Evolutionary conservation across 1,140 invertebrate genomes (phyloP), one percentile per base, ranked within the genome.

Genomic region (Lithobius niger): DNA sequence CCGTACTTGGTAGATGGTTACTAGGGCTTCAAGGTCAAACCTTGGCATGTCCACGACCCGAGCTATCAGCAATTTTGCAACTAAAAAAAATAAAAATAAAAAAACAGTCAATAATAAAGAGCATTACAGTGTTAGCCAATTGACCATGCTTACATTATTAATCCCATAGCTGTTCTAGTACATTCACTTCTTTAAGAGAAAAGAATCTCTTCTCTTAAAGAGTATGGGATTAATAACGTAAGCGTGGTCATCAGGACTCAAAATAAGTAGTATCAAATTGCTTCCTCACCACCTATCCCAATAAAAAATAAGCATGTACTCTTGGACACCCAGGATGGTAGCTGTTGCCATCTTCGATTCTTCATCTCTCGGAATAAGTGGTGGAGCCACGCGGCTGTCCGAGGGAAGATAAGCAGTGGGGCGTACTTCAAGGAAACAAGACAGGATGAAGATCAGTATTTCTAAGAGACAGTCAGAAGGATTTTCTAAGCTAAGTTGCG

Each of bases 1-100:
- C 42, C 21, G 18, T 10, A 53, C 43, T 24, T 53, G 52, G 22
- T 16, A 53, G 16, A 73, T 63, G 1, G 72, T 75, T 27, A 75
- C 61, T 19, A 67, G 62, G 42, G 62, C 60, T 10, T 67, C 65
- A 13, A 68, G 65, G 43, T 67, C 63, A 58, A 67, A 74, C 26
- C 59, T 61, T 3, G 67, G 65, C 16, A 67, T 63, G 54, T 72
- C 71, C 45, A 62, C 25, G 22, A 62, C 60, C 44, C 57, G 27
- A n/a, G 22, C 13, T 1, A 60, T 44, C 1, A 60, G 19, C 13
- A 57, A 42, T 43, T 56, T 53, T 1, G 58, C 53, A 4, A 62
- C 54, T 53, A 42, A 18, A 50, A 27, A 15, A n/a, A 53, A 53
- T 26, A 56, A 27, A 2, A 21, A 58, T 31, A 18, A 52, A 54